A percentile compares a stretch with the other conserved stretches of the same genome.
These are phyloP conservation scores for Vesta saturnalis DNA, from an alignment of 2,888 invertebrate genomes.

Conservation along the genomic window DNA sequence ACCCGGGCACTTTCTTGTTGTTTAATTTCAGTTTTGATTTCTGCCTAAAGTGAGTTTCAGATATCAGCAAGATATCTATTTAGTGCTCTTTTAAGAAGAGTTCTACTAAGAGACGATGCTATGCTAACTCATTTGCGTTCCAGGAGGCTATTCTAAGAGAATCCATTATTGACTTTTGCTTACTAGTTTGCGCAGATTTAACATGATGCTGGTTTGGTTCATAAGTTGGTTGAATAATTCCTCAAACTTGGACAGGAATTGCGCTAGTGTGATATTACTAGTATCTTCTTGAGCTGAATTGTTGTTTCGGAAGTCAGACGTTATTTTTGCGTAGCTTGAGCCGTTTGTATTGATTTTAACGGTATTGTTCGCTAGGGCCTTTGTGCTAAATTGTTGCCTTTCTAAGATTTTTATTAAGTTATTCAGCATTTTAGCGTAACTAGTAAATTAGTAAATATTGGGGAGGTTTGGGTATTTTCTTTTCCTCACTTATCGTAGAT, in stretches of 20 bases:
- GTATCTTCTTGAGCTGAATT: too few relatives aligned
- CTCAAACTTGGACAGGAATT: too few relatives aligned
- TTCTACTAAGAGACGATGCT: not conserved
- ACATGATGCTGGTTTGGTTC: not conserved
- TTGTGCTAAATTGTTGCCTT: not conserved
- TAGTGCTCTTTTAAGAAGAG: not conserved
- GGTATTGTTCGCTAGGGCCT: not conserved
- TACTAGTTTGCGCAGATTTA: not conserved
- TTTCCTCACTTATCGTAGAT: not conserved
- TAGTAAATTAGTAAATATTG: not conserved
- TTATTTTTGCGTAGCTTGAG: not conserved
- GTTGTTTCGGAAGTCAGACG: too few relatives aligned
- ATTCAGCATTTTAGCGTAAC: not conserved
- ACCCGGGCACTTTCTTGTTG: conserved; percentile 7
- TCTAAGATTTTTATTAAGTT: not conserved
- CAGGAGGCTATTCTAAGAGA: too few relatives aligned
- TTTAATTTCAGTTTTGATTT: conserved; percentile 12
- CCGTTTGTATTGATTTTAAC: not conserved
- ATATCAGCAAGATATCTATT: not conserved
- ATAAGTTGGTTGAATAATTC: not conserved
- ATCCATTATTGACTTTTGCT: not conserved
- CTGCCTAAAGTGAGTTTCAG: not conserved
- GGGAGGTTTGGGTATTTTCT: too few relatives aligned
- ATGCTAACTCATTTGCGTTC: not conserved
- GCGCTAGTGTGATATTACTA: too few relatives aligned